Conservation (phyloP, 2,888 invertebrate species). For the Eutolmus rufibarbis region DNA sequence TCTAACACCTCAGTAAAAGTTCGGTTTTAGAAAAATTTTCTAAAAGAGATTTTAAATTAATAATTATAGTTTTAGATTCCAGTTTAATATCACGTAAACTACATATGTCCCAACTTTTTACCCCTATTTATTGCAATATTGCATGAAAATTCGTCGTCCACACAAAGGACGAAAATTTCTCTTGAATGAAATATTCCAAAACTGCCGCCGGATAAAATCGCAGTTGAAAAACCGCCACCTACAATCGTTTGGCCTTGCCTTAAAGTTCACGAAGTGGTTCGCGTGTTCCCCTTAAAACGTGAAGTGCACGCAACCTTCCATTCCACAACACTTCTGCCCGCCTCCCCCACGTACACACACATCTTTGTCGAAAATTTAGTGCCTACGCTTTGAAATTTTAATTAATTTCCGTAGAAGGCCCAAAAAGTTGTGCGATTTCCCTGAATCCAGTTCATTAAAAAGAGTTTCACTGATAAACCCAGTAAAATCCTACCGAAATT, state of each 20-base stretch:
- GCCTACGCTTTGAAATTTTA: not conserved
- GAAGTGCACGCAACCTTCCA: not conserved
- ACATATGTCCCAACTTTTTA: not conserved
- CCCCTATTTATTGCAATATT: not conserved
- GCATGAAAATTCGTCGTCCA: not conserved
- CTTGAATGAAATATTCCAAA: not conserved
- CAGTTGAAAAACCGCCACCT: not conserved
- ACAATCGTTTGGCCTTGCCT: not conserved
- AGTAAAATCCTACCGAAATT: not conserved
- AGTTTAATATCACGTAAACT: not conserved
- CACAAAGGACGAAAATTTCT: not conserved
- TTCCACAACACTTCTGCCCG: not conserved
- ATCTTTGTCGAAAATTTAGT: not conserved
- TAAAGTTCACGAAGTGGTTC: not conserved
- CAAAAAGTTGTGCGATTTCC: not conserved
- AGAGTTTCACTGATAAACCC: not conserved
- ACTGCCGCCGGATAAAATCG: not conserved
- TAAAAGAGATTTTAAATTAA: too few species aligned
- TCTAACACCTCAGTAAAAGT: too few species aligned
- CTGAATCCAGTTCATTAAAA: not conserved
- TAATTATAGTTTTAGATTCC: too few species aligned
- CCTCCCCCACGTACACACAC: not conserved
- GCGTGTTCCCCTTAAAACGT: not conserved
- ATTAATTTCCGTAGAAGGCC: not conserved
- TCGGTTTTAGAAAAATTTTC: too few species aligned